Evolutionary conservation across 2,113 vertebrate species (phyloP).

Genomic region (Lagenorhynchus albirostris): DNA sequence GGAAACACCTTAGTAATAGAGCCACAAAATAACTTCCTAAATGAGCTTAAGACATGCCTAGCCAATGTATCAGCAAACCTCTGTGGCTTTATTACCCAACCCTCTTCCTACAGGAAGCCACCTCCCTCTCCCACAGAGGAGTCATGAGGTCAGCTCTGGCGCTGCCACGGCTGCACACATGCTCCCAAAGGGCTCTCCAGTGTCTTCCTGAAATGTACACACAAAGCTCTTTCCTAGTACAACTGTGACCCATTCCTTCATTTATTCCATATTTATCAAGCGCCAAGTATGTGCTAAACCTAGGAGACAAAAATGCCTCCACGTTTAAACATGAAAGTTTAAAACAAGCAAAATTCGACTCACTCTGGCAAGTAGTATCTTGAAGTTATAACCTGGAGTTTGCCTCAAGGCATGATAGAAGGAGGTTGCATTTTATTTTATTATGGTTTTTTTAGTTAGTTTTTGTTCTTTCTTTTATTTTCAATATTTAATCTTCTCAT

Average conservation of each 20-base stretch:
- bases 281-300: background rate
- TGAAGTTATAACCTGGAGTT: background rate
- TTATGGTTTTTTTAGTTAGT: background rate
- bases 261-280: background rate
- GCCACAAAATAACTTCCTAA: constrained; percentile 31
- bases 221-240: background rate
- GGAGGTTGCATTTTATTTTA: background rate
- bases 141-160: background rate
- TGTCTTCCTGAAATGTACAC: background rate
- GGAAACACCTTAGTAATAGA: constrained; percentile 18
- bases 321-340: background rate
- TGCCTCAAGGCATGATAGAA: background rate
- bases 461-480: background rate
- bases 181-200: background rate
- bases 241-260: background rate
- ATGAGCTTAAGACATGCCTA: background rate
- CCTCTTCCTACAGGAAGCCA: constrained; percentile 27
- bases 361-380: background rate
- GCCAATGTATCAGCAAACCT: background rate
- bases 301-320: background rate
- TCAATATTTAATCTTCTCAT: background rate
- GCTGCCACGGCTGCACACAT: background rate
- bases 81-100: constrained; percentile 10
- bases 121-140: background rate
- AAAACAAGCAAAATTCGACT: constrained; percentile 1